Percentiles rank a stretch among this genome's conserved stretches.
Evolutionary conservation across 2,797 vertebrate genomes (phyloP).

Genomic region (Platalea minor): DNA sequence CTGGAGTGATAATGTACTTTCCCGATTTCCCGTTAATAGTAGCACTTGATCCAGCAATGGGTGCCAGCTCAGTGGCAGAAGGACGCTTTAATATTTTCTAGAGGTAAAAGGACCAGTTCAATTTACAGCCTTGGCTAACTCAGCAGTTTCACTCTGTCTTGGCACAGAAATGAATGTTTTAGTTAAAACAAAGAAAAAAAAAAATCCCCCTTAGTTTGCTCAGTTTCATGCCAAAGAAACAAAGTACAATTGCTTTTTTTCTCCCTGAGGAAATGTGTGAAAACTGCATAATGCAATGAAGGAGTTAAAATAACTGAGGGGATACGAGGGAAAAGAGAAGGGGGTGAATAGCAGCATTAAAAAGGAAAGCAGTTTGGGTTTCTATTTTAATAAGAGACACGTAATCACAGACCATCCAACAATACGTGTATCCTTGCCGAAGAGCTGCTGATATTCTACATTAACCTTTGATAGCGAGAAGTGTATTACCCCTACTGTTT

Average conservation of each 20-base stretch:
- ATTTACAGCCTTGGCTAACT: conserved; percentile 59
- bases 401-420: not conserved
- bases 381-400: not conserved
- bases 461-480: conserved; percentile 15
- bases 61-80: conserved; percentile 68
- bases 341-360: not conserved
- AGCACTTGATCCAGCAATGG: conserved; percentile 67
- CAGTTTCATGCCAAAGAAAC: not conserved
- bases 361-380: not conserved
- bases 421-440: not conserved
- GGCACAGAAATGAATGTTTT: conserved; percentile 41
- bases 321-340: not conserved
- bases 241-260: not conserved
- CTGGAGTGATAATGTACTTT: conserved; percentile 67
- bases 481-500: conserved; percentile 7
- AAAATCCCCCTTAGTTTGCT: not conserved
- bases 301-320: not conserved
- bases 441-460: conserved; percentile 34
- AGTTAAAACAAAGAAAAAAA: conserved; percentile 34
- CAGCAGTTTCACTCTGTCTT: conserved; percentile 59
- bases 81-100: conserved; percentile 65
- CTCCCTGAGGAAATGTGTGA: not conserved
- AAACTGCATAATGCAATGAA: not conserved
- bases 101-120: conserved; percentile 63
- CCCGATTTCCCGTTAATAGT: conserved; percentile 67